Evolutionary conservation across 1,140 invertebrate species (phyloP).

Genomic region (Drosophila mojavensis): DNA sequence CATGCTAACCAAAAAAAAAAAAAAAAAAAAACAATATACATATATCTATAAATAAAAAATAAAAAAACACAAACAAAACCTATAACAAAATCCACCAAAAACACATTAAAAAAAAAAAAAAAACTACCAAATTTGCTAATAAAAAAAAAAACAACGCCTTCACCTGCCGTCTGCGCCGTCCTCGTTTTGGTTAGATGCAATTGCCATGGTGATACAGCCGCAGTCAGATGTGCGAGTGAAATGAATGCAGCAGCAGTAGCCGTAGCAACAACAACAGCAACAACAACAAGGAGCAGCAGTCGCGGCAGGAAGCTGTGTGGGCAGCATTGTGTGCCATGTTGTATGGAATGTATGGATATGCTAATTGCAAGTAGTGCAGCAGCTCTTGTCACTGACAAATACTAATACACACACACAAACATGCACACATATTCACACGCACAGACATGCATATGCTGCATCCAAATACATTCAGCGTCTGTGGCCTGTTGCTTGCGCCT

Average conservation of each 20-base stretch:
- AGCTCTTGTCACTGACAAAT: constrained; percentile 42
- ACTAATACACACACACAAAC: constrained; percentile 23
- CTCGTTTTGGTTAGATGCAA: constrained; percentile 27
- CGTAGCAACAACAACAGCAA: constrained; percentile 21
- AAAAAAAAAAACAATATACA: constrained; percentile 35
- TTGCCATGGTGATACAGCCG: constrained; percentile 14
- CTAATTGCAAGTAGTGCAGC: constrained; percentile 39
- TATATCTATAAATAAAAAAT: constrained; percentile 19
- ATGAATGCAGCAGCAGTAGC: constrained; percentile 20
- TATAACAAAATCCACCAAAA: constrained; percentile 23
- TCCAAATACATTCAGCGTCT: constrained; percentile 7
- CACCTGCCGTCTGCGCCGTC: constrained; percentile 1
- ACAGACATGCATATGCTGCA: not conserved
- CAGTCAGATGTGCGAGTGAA: constrained; percentile 18
- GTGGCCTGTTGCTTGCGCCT: constrained; percentile 37
- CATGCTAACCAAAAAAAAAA: constrained; percentile 69
- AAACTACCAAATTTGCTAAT: constrained; percentile 23
- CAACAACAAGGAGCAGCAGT: constrained; percentile 13
- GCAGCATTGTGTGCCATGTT: constrained; percentile 27
- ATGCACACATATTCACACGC: not conserved
- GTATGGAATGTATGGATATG: constrained; percentile 24
- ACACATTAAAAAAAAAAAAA: constrained; percentile 29
- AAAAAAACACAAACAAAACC: constrained; percentile 1
- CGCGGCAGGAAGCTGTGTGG: constrained; percentile 7
- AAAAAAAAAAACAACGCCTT: constrained; percentile 1